Evolutionary conservation across 2,888 invertebrate species (phyloP).

Genomic region (Caenorhabditis sp.): DNA sequence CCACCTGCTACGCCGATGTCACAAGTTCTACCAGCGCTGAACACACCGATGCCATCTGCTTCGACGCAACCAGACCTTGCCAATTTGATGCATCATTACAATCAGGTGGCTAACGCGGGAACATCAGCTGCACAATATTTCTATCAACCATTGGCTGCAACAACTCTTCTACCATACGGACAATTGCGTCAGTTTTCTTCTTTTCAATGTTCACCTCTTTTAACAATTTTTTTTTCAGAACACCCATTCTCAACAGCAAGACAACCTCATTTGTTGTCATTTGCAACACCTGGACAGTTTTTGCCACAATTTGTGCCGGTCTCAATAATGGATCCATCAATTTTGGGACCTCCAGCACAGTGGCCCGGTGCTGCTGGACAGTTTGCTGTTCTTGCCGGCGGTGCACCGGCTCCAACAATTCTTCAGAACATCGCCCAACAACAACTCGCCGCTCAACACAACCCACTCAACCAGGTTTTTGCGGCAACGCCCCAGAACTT

Average conservation of each 20-base stretch:
- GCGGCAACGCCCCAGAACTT: constrained; percentile 13
- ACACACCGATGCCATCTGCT: constrained; percentile 14
- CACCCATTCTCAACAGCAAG: constrained; percentile 27
- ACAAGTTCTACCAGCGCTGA: neutral
- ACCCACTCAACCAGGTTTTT: constrained; percentile 26
- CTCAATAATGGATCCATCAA: constrained; percentile 61
- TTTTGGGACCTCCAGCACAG: constrained; percentile 35
- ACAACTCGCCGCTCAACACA: constrained; percentile 7
- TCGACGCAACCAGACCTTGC: constrained; percentile 34
- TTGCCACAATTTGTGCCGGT: constrained; percentile 63
- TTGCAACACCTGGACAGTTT: constrained; percentile 40
- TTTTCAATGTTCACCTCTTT: too few species aligned
- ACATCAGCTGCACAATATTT: constrained; percentile 61
- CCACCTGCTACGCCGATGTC: constrained; percentile 40
- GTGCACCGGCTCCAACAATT: constrained; percentile 11
- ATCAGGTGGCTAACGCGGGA: constrained; percentile 37
- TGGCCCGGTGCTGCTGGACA: constrained; percentile 32
- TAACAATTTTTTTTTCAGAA: constrained; percentile 14
- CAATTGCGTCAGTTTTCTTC: constrained; percentile 16
- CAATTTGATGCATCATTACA: constrained; percentile 41
- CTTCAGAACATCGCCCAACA: neutral
- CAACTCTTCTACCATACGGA: constrained; percentile 62
- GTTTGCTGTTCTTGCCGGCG: constrained; percentile 34
- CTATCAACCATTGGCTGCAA: constrained; percentile 61
- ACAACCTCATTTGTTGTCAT: constrained; percentile 43